Percentiles rank a stretch among this genome's conserved stretches.
These are phyloP conservation scores for Paratilapia polleni DNA, from an alignment of 2,113 vertebrate genomes.

Conservation along the genomic window DNA sequence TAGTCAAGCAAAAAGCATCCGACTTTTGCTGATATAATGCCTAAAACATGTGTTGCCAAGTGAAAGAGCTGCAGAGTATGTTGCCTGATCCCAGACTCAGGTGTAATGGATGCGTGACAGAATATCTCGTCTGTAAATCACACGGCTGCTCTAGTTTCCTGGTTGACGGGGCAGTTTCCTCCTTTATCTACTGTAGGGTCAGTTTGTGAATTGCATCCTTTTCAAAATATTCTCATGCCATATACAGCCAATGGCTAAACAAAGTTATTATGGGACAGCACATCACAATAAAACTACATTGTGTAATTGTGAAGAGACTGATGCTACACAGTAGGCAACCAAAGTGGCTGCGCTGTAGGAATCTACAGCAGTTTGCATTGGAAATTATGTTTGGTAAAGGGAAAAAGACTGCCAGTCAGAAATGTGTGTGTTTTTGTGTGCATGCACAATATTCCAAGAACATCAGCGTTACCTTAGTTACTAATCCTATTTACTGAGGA, in stretches of 20 bases:
- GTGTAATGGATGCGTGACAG: slow-evolving; percentile 51
- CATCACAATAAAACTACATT: slow-evolving; percentile 12
- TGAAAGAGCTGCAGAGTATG: slow-evolving; percentile 17
- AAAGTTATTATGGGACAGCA: background rate
- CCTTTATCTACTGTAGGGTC: background rate
- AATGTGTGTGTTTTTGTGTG: slow-evolving; percentile 1
- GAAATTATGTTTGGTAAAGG: slow-evolving; percentile 18
- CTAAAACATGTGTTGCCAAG: background rate
- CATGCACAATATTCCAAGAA: slow-evolving; percentile 39
- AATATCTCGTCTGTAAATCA: slow-evolving; percentile 32
- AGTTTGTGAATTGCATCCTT: background rate
- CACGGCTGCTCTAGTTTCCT: slow-evolving; percentile 30
- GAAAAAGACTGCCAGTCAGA: slow-evolving; percentile 2
- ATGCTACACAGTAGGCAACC: background rate
- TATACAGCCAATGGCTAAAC: slow-evolving; percentile 22
- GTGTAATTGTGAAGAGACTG: slow-evolving; percentile 20
- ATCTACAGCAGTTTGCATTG: slow-evolving; percentile 10
- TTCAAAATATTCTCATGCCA: slow-evolving; percentile 2
- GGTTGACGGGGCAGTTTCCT: slow-evolving; percentile 38
- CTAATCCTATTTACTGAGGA: slow-evolving; percentile 80
- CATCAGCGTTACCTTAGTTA: slow-evolving; percentile 77
- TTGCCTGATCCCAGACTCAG: slow-evolving; percentile 33
- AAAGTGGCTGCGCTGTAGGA: background rate
- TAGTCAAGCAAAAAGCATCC: background rate
- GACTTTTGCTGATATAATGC: background rate